These are phyloP conservation scores for Lagorchestes hirsutus DNA, from an alignment of 2,797 vertebrate species.

Conservation along the genomic window DNA sequence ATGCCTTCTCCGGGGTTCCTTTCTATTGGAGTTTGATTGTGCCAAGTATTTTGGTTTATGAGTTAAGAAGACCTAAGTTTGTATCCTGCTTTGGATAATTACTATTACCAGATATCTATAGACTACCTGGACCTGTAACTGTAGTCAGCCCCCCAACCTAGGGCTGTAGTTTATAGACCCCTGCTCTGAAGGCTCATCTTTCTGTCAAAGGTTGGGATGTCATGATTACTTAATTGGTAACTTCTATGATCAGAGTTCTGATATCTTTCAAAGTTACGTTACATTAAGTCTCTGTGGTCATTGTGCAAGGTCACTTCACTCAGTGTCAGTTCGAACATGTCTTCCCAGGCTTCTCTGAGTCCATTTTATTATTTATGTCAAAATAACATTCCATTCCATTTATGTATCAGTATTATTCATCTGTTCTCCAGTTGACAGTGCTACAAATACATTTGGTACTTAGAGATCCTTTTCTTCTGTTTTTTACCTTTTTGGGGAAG, in stretches of 20 bases:
- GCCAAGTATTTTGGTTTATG: background rate
- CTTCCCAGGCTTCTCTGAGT: background rate
- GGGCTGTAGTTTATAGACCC: background rate
- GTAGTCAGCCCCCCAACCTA: background rate
- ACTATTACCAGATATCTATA: background rate
- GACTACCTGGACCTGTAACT: background rate
- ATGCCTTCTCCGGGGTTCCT: background rate
- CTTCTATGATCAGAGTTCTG: background rate
- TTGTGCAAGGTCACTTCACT: background rate
- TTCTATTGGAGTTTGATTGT: background rate
- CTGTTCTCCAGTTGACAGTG: background rate
- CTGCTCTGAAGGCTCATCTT: background rate
- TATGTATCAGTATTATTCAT: background rate
- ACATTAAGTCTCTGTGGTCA: background rate
- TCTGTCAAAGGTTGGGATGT: background rate
- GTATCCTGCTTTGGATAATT: background rate
- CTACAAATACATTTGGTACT: background rate
- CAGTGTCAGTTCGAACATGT: background rate
- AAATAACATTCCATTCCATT: background rate
- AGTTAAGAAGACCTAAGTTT: background rate
- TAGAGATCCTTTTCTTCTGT: background rate
- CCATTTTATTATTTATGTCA: background rate
- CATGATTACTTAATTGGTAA: background rate
- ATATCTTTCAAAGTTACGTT: background rate
- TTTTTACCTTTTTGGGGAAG: background rate